These are phyloP conservation scores for Aspiorhynchus laticeps DNA, from an alignment of 2,113 vertebrate genomes.

Conservation along the genomic window DNA sequence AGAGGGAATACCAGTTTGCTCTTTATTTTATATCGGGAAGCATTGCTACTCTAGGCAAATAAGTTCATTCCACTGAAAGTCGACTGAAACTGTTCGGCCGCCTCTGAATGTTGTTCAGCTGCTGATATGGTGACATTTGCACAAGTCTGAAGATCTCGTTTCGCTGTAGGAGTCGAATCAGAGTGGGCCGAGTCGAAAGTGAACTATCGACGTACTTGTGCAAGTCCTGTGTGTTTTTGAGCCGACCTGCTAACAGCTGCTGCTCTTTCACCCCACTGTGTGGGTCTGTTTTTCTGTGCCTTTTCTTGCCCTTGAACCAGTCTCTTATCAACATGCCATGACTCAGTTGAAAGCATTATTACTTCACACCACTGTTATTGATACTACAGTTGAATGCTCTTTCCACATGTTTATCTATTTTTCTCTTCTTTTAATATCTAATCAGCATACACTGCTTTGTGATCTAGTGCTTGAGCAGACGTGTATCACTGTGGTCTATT, in stretches of 20 bases:
- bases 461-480: slow-evolving; percentile 43
- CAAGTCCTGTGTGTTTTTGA: slow-evolving; percentile 47
- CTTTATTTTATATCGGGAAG: slow-evolving; percentile 33
- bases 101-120: slow-evolving; percentile 40
- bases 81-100: not conserved
- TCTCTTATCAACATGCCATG: slow-evolving; percentile 40
- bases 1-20: slow-evolving; percentile 16
- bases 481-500: slow-evolving; percentile 48
- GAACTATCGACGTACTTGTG: slow-evolving; percentile 32
- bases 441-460: slow-evolving; percentile 46
- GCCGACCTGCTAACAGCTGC: slow-evolving; percentile 51
- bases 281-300: slow-evolving; percentile 62
- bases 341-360: slow-evolving; percentile 34
- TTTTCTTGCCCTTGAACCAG: slow-evolving; percentile 55
- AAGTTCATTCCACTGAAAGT: slow-evolving; percentile 38
- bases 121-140: slow-evolving; percentile 47
- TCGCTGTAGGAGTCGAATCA: slow-evolving; percentile 25
- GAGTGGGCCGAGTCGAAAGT: slow-evolving; percentile 18
- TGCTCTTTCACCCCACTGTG: slow-evolving; percentile 50
- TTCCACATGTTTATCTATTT: slow-evolving; percentile 18
- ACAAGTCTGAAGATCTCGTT: slow-evolving; percentile 31
- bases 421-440: slow-evolving; percentile 38
- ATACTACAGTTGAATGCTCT: slow-evolving; percentile 26
- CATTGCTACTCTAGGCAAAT: slow-evolving; percentile 41
- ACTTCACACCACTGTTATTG: slow-evolving; percentile 32